Conservation (phyloP, 2,888 invertebrate genomes). For the Ditylenchus weischeri region DNA sequence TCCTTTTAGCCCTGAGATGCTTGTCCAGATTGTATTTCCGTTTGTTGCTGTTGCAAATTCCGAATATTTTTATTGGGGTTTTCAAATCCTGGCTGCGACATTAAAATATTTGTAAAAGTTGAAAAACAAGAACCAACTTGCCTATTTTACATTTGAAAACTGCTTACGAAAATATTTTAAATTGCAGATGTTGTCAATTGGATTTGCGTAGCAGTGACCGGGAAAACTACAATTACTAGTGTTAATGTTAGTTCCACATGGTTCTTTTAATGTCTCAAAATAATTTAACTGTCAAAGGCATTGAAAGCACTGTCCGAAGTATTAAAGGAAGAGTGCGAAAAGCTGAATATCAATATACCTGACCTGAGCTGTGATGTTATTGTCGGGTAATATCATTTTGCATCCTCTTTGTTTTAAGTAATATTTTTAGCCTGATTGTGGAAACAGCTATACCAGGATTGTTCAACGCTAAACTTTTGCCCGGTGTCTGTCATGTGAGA, state of each 20-base stretch:
- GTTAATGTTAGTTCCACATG: background rate
- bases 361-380: background rate
- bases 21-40: too few relatives aligned
- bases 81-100: too few relatives aligned
- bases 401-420: too few relatives aligned
- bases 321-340: background rate
- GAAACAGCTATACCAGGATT: background rate
- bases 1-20: too few relatives aligned
- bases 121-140: too few relatives aligned
- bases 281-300: background rate
- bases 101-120: too few relatives aligned
- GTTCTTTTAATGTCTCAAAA: too few relatives aligned
- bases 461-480: background rate
- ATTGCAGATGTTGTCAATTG: background rate
- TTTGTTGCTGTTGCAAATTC: too few relatives aligned
- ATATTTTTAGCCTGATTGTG: conserved; percentile 1
- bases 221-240: conserved; percentile 1
- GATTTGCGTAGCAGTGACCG: conserved; percentile 2
- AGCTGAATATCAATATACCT: conserved; percentile 2
- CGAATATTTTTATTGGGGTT: too few relatives aligned
- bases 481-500: background rate
- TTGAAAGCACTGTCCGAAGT: conserved; percentile 1
- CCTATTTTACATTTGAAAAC: too few relatives aligned
- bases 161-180: too few relatives aligned
- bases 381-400: too few relatives aligned